phyloP scores from a whole-genome alignment of 1,140 invertebrate species.

The Ceratitis capitata region DNA sequence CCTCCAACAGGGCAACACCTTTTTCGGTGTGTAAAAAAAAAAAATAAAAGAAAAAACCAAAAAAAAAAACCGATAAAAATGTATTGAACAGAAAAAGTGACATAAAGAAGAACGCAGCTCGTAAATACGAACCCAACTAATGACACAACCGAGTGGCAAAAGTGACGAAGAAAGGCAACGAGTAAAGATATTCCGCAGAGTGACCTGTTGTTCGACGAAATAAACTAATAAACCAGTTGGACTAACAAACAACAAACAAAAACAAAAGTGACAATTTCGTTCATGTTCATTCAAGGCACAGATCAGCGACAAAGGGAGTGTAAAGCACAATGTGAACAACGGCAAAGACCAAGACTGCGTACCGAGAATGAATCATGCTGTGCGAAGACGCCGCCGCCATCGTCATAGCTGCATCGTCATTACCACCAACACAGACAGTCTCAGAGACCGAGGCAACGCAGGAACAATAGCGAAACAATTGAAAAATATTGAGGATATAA shows the following conservation, averaged over 20 bases:
- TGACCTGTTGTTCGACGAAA: neutral
- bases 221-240: neutral
- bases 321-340: neutral
- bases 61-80: neutral
- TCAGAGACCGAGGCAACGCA: neutral
- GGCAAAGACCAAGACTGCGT: neutral
- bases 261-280: conserved; percentile 24
- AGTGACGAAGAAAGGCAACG: neutral
- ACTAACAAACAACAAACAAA: neutral
- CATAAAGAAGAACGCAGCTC: too few relatives aligned
- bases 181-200: too few relatives aligned
- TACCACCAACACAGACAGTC: neutral
- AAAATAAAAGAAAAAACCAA: neutral
- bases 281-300: neutral
- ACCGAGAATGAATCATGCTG: conserved; percentile 22
- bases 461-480: neutral
- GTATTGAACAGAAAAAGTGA: neutral
- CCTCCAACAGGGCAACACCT: conserved; percentile 20
- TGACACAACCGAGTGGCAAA: neutral
- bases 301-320: neutral
- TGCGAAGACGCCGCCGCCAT: neutral
- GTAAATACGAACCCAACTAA: neutral
- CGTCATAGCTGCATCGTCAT: neutral
- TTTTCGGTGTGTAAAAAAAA: neutral
- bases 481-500: neutral